phyloP scores from a whole-genome alignment of 2,888 invertebrate genomes.

The Globia sparganii region DNA sequence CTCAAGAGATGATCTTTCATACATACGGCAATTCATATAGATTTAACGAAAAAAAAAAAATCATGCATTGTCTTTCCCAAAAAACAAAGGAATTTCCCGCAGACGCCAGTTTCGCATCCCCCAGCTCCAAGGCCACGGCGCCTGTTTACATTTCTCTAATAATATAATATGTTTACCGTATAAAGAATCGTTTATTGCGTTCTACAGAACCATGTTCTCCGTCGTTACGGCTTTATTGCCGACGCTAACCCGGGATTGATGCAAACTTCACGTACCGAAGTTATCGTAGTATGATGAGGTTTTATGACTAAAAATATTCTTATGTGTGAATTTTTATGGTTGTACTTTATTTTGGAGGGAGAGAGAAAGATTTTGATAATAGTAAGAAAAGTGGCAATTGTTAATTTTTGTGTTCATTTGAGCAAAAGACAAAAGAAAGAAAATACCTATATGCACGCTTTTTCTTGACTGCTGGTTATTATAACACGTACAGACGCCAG shows the following conservation, averaged over 20 bases:
- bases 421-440: neutral
- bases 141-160: constrained; percentile 33
- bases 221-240: constrained; percentile 50
- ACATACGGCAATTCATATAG: too few species aligned
- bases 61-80: neutral
- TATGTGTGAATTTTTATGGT: constrained; percentile 19
- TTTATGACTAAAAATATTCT: constrained; percentile 29
- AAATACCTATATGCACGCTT: neutral
- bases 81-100: neutral
- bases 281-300: constrained; percentile 31
- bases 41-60: neutral
- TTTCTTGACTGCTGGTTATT: neutral
- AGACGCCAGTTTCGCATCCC: neutral
- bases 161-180: constrained; percentile 42
- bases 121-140: constrained; percentile 13
- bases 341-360: neutral
- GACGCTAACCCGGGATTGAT: constrained; percentile 27
- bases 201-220: constrained; percentile 22
- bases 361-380: neutral
- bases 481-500: too few species aligned
- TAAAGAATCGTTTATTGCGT: constrained; percentile 47
- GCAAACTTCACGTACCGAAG: constrained; percentile 36
- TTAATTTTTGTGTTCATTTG: neutral
- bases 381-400: neutral
- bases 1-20: too few species aligned